Evolutionary conservation across 2,888 invertebrate species (phyloP), one percentile per base, ranked within the genome.

Genomic region (Epinotia ramella): DNA sequence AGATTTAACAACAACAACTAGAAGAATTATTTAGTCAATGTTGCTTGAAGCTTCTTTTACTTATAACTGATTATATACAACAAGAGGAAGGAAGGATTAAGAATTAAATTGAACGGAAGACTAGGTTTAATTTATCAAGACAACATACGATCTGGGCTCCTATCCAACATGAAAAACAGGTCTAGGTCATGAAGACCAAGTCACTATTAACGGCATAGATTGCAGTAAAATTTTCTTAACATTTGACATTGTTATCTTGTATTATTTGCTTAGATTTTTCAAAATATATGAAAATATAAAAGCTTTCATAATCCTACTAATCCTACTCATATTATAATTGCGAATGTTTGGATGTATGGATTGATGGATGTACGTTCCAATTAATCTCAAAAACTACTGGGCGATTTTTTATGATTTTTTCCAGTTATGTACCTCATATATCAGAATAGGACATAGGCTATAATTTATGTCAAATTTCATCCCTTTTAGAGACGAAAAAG

Each of bases 101-200:
- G 76, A 77, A 82, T 83, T 82, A 82, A 86, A 80, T 81, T 80
- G 79, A 81, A 80, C 79, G 79, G 78, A 81, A 84, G 80, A 85
- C 87, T 81, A 84, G 79, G 81, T 80, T 83, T 87, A 86, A 88
- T 86, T 86, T 82, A 78, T 77, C 84, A 81, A 81, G 86, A 84
- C 86, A 67, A 69, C 49, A 70, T 60, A 59, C 78, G 77, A 77
- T 81, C 81, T 90, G 90, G 92, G 92, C 91, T 88, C 83, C 79
- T 82, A 84, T 91, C 92, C 92, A 91, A 92, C 81, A 82, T 85
- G 80, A 80, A 85, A 91, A 89, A 83, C 84, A 78, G 91, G 91
- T 91, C 91, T 91, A 91, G 92, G 92, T 86, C 91, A 81, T 83
- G 73, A 77, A 80, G 78, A 78, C 78, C 77, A n/a, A n/a, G n/a